Conservation (phyloP, 2,113 vertebrate genomes). For the Turdus rufiventris region DNA sequence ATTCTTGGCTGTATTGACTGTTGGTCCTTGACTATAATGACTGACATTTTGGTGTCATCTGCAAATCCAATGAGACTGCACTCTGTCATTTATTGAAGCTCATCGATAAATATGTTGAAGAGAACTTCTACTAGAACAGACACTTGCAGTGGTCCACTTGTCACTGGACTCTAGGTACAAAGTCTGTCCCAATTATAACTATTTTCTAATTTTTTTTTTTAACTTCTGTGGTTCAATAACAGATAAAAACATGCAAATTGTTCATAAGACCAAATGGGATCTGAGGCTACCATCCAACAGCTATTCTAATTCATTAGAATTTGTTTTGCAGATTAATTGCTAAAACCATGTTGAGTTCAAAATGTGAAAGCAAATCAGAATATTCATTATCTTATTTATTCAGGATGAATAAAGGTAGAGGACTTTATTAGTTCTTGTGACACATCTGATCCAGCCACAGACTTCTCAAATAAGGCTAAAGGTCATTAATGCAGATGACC, state of each 20-base stretch:
- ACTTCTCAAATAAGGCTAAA: neutral
- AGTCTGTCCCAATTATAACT: neutral
- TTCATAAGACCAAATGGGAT: neutral
- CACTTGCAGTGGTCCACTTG: neutral
- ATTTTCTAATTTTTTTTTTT: neutral
- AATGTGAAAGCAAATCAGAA: neutral
- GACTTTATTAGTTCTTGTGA: neutral
- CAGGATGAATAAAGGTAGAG: neutral
- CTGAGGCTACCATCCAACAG: neutral
- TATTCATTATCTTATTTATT: neutral
- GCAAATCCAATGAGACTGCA: neutral
- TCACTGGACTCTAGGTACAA: neutral
- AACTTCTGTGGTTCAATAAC: neutral
- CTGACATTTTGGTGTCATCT: neutral
- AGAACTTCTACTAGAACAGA: neutral
- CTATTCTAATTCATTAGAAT: neutral
- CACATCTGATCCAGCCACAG: neutral
- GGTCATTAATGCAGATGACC: neutral
- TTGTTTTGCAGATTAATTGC: neutral
- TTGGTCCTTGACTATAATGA: neutral
- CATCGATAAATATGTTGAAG: neutral
- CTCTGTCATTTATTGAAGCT: neutral
- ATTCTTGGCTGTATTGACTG: rapidly evolving
- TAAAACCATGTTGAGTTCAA: neutral
- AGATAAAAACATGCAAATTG: neutral